These are phyloP conservation scores for Cheumatopsyche charites DNA, from an alignment of 1,140 invertebrate genomes.

Conservation along the genomic window DNA sequence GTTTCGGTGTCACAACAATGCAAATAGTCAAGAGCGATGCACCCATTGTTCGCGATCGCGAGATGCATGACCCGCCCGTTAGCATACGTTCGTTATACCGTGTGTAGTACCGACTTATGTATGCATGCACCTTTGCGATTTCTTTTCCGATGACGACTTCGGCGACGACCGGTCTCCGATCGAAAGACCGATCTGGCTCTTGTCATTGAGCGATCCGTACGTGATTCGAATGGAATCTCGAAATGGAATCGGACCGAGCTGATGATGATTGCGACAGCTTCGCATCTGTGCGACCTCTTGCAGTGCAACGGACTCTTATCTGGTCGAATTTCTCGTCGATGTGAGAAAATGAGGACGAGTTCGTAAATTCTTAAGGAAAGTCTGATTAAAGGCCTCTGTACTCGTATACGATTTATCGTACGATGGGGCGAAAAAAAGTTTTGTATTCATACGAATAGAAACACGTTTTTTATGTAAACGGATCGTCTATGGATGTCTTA, in stretches of 20 bases:
- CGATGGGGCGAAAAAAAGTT: too few species aligned
- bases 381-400: too few species aligned
- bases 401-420: too few species aligned
- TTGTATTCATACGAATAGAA: too few species aligned
- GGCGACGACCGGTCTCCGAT: slow-evolving; percentile 1
- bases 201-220: slow-evolving; percentile 1
- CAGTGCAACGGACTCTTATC: too few species aligned
- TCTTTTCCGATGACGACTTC: background rate
- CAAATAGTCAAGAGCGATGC: slow-evolving; percentile 6
- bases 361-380: too few species aligned
- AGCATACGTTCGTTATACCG: too few species aligned
- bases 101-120: background rate
- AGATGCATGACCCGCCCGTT: slow-evolving; percentile 8
- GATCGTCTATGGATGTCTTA: too few species aligned
- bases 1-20: slow-evolving; percentile 3
- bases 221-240: slow-evolving; percentile 6
- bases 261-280: background rate
- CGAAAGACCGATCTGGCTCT: background rate
- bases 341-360: too few species aligned
- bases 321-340: too few species aligned
- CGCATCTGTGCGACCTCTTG: too few species aligned
- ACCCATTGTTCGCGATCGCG: background rate
- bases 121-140: background rate
- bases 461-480: too few species aligned
- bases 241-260: background rate